Base-by-base conservation (phyloP, 2,797 vertebrate species). In the Onychomys leucogaster region DNA sequence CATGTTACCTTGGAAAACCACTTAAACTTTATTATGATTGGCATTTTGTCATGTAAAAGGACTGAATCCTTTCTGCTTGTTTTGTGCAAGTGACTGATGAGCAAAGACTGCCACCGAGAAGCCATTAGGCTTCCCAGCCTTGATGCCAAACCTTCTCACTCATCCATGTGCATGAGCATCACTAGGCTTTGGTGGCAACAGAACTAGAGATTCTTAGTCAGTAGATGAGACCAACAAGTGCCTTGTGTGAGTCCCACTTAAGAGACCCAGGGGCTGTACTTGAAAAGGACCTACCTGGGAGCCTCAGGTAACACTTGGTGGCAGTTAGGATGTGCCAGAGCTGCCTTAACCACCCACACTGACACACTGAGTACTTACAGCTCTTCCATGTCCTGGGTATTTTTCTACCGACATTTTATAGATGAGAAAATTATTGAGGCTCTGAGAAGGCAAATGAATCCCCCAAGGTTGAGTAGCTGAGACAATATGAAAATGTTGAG, bases 1-100 rank as follows among this genome's bases (percentile, higher is more conserved):
- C 71, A 85, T n/a, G 73, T 94, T 82, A 92, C 29, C 32, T 95
- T 89, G 59, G 61, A 86, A 94, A 95, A 89, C 0, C n/a, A 75
- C 49, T 82, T 73, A n/a, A 71, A 67, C 63, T 84, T 83, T 52
- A 37, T 75, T 94, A 14, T 46, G 16, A 41, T 63, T 80, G 14
- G 55, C 27, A 86, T 2, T 82, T 10, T 82, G 43, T 41, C 37
- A 37, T 49, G 1, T 78, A 49, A 61, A 77, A 49, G n/a, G 8
- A 34, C 27, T 78, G 77, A 76, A n/a, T 77, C 55, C 37, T 95
- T 80, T 91, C 32, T 80, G 52, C 27, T 67, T 89, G 25, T 92
- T 23, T 65, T 65, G 67, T 9, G 4, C 7, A 14, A 27, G 7
- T 81, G 43, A 29, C 16, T 59, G 6, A 12, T 14, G 2, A n/a